These are phyloP conservation scores for Ariopsis seemanni DNA, from an alignment of 2,113 vertebrate genomes.

Conservation along the genomic window DNA sequence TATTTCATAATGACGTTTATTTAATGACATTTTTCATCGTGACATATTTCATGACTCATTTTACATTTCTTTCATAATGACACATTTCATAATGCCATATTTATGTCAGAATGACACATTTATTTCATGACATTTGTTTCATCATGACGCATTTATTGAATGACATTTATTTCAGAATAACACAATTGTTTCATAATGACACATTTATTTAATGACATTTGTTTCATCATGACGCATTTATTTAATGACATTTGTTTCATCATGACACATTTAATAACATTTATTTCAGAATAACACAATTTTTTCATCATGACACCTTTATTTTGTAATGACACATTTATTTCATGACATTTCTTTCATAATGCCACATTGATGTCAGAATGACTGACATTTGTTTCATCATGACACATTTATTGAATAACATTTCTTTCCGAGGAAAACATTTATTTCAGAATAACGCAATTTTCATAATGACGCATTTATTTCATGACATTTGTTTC, in stretches of 20 bases:
- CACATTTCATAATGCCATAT: background rate
- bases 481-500: background rate
- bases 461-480: background rate
- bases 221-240: no score
- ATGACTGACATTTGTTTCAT: background rate
- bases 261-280: background rate
- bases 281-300: background rate
- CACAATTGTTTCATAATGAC: background rate
- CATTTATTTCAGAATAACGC: no score
- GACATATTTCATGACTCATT: background rate
- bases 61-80: background rate
- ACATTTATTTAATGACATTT: background rate
- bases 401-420: background rate
- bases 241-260: no score
- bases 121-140: background rate
- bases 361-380: no score
- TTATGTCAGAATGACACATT: background rate
- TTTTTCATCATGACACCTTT: no score
- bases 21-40: background rate
- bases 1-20: background rate
- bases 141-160: background rate
- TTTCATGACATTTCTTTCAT: background rate
- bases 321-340: background rate
- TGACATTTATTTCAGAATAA: background rate
- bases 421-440: no score